These are phyloP conservation scores for Periophthalmodon schlosseri DNA, from an alignment of 2,113 vertebrate genomes.

Conservation along the genomic window DNA sequence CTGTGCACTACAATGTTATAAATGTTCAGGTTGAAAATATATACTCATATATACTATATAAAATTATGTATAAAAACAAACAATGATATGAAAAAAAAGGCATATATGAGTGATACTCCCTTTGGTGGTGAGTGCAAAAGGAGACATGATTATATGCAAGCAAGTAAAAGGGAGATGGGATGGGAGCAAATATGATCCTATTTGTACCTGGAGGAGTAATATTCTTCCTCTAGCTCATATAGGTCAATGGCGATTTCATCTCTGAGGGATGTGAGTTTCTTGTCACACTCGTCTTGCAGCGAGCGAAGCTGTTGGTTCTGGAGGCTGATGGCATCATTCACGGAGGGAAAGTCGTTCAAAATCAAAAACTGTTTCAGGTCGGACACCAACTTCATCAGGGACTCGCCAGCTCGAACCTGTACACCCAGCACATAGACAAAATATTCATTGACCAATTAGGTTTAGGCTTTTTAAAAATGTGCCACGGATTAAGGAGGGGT, in stretches of 20 bases:
- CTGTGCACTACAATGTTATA: not conserved
- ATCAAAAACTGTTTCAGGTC: constrained; percentile 98
- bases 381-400: constrained; percentile 96
- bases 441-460: not conserved
- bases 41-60: not conserved
- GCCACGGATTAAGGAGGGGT: not conserved
- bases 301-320: constrained; percentile 91
- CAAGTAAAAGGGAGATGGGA: constrained; percentile 28
- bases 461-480: not conserved
- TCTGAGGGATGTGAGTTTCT: constrained; percentile 89
- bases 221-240: constrained; percentile 99
- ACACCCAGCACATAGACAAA: not conserved
- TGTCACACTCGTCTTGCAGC: constrained; percentile 95
- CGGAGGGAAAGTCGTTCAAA: constrained; percentile 95
- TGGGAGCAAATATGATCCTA: constrained; percentile 75
- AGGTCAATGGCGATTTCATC: constrained; percentile 98
- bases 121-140: constrained; percentile 31
- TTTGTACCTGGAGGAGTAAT: constrained; percentile 99
- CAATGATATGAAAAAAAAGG: constrained; percentile 6
- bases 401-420: constrained; percentile 95
- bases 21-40: not conserved
- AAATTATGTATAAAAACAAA: not conserved
- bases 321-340: constrained; percentile 95
- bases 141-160: constrained; percentile 31
- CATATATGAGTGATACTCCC: constrained; percentile 8